Conservation (phyloP, 92 coral and sea anemone species). For the Porites divaricata region DNA sequence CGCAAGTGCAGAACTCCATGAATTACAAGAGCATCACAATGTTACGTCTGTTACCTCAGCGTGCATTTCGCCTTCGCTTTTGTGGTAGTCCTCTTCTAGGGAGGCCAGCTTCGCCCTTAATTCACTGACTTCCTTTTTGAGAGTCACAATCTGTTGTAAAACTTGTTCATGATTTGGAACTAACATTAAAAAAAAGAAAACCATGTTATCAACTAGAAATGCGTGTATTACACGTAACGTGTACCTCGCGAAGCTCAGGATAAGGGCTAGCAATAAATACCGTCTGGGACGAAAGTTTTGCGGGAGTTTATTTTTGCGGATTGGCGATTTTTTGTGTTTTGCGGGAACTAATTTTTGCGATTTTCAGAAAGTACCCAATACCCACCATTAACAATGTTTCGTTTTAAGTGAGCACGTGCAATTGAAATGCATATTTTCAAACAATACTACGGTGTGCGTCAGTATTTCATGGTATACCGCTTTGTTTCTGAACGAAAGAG, state of each 20-base stretch:
- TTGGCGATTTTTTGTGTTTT: too few species aligned
- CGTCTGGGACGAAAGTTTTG: too few species aligned
- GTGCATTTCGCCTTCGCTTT: slow-evolving; percentile 88
- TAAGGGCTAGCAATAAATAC: not conserved
- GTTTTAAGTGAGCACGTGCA: too few species aligned
- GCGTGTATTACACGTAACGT: too few species aligned
- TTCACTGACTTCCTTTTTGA: slow-evolving; percentile 86
- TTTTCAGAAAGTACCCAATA: too few species aligned
- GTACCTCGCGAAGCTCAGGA: not conserved
- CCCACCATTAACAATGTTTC: too few species aligned
- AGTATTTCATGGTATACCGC: too few species aligned
- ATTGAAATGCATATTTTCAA: too few species aligned
- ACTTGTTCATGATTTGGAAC: slow-evolving; percentile 96
- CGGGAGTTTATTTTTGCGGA: too few species aligned
- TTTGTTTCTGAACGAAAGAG: too few species aligned
- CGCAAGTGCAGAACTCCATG: not conserved
- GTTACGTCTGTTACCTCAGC: slow-evolving; percentile 67
- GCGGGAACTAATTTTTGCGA: too few species aligned
- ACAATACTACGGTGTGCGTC: too few species aligned
- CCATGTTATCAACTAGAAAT: not conserved
- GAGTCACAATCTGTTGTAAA: slow-evolving; percentile 76
- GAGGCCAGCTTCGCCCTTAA: slow-evolving; percentile 80
- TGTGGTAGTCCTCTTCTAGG: slow-evolving; percentile 90
- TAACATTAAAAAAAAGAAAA: slow-evolving; percentile 13
- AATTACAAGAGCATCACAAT: not conserved